Base-by-base conservation (phyloP, 1,140 invertebrate genomes). In the Brachionus koreanus region DNA sequence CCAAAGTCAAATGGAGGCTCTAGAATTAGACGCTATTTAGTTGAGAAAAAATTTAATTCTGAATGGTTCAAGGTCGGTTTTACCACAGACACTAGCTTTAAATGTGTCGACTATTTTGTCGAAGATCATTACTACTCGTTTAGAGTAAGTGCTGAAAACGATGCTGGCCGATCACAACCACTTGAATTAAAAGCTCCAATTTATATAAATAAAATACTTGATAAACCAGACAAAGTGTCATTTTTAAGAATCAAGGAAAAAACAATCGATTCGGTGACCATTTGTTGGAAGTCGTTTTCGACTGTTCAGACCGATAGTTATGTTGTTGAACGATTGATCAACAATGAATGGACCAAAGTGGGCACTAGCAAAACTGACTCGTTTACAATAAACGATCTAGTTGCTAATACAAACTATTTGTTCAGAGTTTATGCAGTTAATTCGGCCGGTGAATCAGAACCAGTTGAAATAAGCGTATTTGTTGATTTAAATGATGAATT, bases 41-140 rank as follows among this genome's bases (percentile, higher is more conserved):
- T 84, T 19, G 84, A 84, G 33, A 79, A 79, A 43, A 57, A 65
- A 61, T 69, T 69, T 49, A 98, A 93, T 92, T 85, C 94, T 94
- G 52, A 86, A 72, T 98, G 96, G 96, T 90, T 93, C 2, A 95
- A 94, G 86, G 94, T 98, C 9, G 19, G 67, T 25, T 74, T 74
- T 74, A 74, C 39, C 16, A 43, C 90, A 93, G 94, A 94, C n/a
- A 97, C 43, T 13, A 33, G 9, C 9, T 82, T 63, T 67, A 49
- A 33, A 25, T 42, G 29, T n/a, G 65, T 82, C 19, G 82, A 74
- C 12, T 49, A 82, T 37, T 65, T 35, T 74, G 29, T 52, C 49
- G 83, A 95, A 37, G 96, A 96, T 86, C 92, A 92, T 84, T 93
- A 94, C 83, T 98, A 98, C 88, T 92, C 93, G 85, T 99, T 99